Conservation (phyloP, 2,113 vertebrate genomes). For the Clarias macrocephalus region DNA sequence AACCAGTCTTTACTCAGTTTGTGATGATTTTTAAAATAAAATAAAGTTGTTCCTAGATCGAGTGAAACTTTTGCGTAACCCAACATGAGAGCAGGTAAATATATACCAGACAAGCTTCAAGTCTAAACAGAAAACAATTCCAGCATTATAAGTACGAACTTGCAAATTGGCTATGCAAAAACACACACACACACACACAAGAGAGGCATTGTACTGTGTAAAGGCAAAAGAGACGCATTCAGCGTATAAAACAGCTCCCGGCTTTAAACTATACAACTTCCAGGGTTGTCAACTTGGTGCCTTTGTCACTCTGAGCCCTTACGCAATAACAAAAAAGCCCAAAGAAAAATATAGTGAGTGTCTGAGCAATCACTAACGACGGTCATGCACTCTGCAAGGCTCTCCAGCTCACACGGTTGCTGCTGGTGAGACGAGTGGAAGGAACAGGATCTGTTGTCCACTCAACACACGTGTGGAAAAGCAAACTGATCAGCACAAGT, state of each 20-base stretch:
- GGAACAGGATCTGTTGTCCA: not conserved
- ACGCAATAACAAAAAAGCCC: not conserved
- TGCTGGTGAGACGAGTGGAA: not conserved
- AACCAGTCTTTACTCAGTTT: not conserved
- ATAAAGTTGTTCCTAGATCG: no score
- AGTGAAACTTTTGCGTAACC: not conserved
- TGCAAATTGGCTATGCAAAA: conserved; percentile 49
- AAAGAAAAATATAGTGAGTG: not conserved
- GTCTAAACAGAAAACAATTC: not conserved
- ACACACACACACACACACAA: conserved; percentile 22
- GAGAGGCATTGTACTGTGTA: conserved; percentile 34
- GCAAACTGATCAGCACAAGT: not conserved
- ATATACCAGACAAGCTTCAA: not conserved
- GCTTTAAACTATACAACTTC: conserved; percentile 4
- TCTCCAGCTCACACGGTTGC: not conserved
- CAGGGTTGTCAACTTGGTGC: not conserved
- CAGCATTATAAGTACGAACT: not conserved
- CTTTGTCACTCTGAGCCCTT: not conserved
- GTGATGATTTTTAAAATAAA: no score
- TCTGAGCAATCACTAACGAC: not conserved
- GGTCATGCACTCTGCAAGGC: not conserved
- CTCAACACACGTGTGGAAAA: not conserved
- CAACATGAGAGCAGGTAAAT: not conserved
- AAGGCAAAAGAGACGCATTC: not conserved
- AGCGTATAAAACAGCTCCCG: conserved; percentile 2